These are phyloP conservation scores for Epistrophella euchroma DNA, from an alignment of 2,888 invertebrate genomes.

Conservation along the genomic window DNA sequence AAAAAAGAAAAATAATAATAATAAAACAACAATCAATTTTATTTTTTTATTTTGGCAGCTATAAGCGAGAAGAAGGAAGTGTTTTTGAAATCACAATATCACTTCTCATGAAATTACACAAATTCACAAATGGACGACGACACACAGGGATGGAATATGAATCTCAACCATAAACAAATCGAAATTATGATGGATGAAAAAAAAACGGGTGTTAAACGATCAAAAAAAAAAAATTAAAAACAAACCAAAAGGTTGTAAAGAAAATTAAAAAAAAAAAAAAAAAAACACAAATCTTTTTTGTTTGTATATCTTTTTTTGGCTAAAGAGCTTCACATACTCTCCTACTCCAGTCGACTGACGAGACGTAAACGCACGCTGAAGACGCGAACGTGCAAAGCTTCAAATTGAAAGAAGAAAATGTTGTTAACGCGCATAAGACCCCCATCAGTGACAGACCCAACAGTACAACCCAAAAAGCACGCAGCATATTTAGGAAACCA, in stretches of 20 bases:
- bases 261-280: background rate
- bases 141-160: conserved; percentile 12
- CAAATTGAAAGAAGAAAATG: conserved; percentile 24
- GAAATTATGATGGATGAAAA: conserved; percentile 31
- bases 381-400: conserved; percentile 35
- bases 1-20: background rate
- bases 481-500: conserved; percentile 23
- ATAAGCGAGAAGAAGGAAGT: conserved; percentile 52
- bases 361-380: conserved; percentile 29
- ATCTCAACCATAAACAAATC: conserved; percentile 21
- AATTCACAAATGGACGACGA: conserved; percentile 7
- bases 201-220: conserved; percentile 1
- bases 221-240: conserved; percentile 9
- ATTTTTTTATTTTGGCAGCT: conserved; percentile 53
- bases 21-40: conserved; percentile 16
- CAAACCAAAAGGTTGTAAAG: conserved; percentile 15
- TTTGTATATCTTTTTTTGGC: conserved; percentile 14
- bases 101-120: conserved; percentile 52
- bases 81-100: conserved; percentile 39
- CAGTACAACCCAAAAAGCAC: conserved; percentile 35
- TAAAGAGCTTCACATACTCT: conserved; percentile 34
- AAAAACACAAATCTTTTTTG: background rate
- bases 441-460: background rate
- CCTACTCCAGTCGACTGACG: conserved; percentile 31
- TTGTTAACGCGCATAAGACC: conserved; percentile 23